Evolutionary conservation across 1,140 invertebrate genomes (phyloP), one percentile per base, ranked within the genome.

Genomic region (Uloborus diversus): DNA sequence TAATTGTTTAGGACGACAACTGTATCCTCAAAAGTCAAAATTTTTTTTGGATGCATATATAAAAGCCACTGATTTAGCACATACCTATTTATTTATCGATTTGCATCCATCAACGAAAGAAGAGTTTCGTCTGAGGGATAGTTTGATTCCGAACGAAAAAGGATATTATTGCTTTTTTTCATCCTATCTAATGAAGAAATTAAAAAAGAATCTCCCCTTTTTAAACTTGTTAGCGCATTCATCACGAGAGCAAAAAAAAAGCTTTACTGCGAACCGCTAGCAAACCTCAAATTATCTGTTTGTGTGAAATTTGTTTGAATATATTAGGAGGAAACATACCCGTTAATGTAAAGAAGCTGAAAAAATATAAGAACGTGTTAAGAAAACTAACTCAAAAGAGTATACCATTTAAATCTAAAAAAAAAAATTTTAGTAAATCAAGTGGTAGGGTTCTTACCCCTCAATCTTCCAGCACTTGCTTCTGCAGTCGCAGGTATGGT

Each of bases 291-390:
- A 73, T 61, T 20, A 13, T 47, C n/a, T 47, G 13, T 47, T 2
- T 73, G 17, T 37, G 33, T 20, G 57, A 73, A 73, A 53, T 73
- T 20, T 73, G 70, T 73, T 62, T 61, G n/a, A 70, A 70, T 28
- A n/a, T 56, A 33, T 57, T 73, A 53, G 27, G 28, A 9, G 57
- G 57, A 4, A 73, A 62, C 27, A 30, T 73, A 27, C 56, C 71
- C 1, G n/a, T 65, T 23, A 37, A 65, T 27, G 23, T 37, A 23
- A 27, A 65, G 33, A 64, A 76, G 56, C n/a, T 76, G 27, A 33
- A 32, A n/a, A 76, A 76, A 76, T 76, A 64, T 35, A 65, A 76
- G 56, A 28, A 13, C 0, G 20, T 28, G 3, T 61, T 76, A 30
- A 49, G 71, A 53, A 35, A 59, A 57, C 30, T 37, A 23, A 17